phyloP scores from a whole-genome alignment of 2,797 vertebrate genomes.

The Hozukius guyotensis region DNA sequence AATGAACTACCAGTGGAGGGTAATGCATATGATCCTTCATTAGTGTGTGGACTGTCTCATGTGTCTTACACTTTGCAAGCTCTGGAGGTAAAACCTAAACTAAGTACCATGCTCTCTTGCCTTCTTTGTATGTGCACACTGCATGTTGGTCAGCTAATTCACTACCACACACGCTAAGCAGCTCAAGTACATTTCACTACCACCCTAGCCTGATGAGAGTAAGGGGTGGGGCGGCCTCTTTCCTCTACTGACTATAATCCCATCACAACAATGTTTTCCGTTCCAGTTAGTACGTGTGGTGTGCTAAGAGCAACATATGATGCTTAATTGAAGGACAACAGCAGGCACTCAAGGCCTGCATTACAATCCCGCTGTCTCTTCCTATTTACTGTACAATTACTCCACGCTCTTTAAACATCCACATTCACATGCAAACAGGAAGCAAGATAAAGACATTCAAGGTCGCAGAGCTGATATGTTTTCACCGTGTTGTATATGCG shows the following conservation, averaged over 20 bases:
- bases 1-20: constrained; percentile 29
- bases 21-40: constrained; percentile 6
- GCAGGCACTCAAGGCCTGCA: constrained; percentile 7
- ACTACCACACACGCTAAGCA: constrained; percentile 39
- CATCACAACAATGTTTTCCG: background rate
- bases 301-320: constrained; percentile 1
- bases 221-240: constrained; percentile 8
- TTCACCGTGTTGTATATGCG: background rate
- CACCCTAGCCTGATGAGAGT: constrained; percentile 5
- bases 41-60: too few relatives aligned
- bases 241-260: background rate
- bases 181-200: constrained; percentile 44
- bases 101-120: background rate
- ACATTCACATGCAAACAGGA: background rate
- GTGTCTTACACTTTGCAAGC: background rate
- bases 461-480: background rate
- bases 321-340: constrained; percentile 1
- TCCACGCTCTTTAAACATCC: background rate
- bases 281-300: background rate
- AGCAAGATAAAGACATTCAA: background rate
- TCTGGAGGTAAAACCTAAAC: background rate
- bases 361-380: background rate
- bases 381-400: constrained; percentile 10
- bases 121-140: background rate
- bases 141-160: constrained; percentile 20